These are phyloP conservation scores for Hippopotamus amphibius DNA, from an alignment of 2,113 vertebrate genomes.

Conservation along the genomic window DNA sequence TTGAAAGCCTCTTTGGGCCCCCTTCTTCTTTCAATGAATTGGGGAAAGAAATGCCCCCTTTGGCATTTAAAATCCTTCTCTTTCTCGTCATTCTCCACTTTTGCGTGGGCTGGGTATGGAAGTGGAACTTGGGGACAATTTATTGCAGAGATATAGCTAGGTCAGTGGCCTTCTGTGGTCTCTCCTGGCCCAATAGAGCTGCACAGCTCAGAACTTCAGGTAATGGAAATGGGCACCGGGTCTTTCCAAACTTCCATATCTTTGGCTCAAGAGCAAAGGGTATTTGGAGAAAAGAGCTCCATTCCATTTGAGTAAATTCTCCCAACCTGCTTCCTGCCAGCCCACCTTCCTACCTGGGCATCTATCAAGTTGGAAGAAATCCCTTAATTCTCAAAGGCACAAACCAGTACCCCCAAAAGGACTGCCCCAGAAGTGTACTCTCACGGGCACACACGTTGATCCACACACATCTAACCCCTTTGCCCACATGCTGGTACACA, in stretches of 20 bases:
- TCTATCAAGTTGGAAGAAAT: conserved; percentile 26
- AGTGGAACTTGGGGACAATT: neutral
- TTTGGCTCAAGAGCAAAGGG: neutral
- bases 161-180: neutral
- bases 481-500: conserved; percentile 56
- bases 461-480: conserved; percentile 42
- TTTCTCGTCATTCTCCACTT: neutral
- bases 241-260: neutral
- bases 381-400: neutral
- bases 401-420: neutral
- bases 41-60: neutral
- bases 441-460: conserved; percentile 10
- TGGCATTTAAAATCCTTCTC: neutral
- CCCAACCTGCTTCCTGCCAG: neutral
- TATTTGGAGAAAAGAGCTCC: neutral
- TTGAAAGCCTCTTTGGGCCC: neutral
- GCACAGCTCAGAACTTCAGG: neutral
- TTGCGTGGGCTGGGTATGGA: neutral
- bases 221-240: neutral
- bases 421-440: neutral
- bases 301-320: neutral
- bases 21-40: neutral
- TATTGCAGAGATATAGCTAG: neutral
- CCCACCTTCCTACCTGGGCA: neutral
- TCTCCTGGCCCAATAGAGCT: neutral